phyloP scores from a whole-genome alignment of 2,113 vertebrate genomes.

The Cisticola juncidis region DNA sequence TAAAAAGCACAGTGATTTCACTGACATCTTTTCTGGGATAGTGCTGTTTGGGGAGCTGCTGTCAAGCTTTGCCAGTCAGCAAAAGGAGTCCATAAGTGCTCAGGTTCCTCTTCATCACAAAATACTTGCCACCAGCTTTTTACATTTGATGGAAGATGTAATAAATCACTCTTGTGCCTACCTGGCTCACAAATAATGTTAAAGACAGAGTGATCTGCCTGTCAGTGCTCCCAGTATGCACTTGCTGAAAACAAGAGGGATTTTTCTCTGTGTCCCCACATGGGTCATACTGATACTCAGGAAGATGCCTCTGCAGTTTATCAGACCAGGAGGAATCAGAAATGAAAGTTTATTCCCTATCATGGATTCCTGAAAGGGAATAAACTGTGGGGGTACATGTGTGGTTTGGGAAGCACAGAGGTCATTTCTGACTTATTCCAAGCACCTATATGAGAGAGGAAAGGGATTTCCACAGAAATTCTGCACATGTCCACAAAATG shows the following conservation, averaged over 20 bases:
- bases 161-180: not conserved
- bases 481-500: not conserved
- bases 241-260: not conserved
- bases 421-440: not conserved
- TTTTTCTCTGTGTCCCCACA: not conserved
- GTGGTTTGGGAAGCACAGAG: not conserved
- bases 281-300: not conserved
- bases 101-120: slow-evolving; percentile 5
- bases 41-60: slow-evolving; percentile 12
- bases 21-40: not conserved
- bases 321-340: not conserved
- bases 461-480: not conserved
- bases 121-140: slow-evolving; percentile 2
- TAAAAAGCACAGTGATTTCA: slow-evolving; percentile 1
- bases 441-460: not conserved
- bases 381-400: accelerated
- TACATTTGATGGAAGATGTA: not conserved
- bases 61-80: slow-evolving; percentile 9
- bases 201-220: not conserved
- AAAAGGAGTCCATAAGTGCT: not conserved
- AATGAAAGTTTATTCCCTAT: no score
- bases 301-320: not conserved
- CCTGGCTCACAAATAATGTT: not conserved
- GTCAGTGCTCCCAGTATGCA: not conserved
- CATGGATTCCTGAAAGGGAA: not conserved